Evolutionary conservation across 2,113 vertebrate genomes (phyloP).

Genomic region (Marmota flaviventris): DNA sequence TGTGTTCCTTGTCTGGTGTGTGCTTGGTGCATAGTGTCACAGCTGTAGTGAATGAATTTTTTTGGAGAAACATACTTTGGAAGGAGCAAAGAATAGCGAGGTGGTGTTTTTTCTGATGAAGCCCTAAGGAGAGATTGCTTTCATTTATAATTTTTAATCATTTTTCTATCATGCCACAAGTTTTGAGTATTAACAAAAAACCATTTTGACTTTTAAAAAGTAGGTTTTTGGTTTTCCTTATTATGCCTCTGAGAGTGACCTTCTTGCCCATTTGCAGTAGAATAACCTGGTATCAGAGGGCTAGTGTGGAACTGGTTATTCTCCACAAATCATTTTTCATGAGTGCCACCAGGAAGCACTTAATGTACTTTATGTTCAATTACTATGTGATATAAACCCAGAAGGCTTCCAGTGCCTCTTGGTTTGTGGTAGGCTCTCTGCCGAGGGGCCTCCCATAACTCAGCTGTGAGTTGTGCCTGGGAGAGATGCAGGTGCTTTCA

Average conservation of each 20-base stretch:
- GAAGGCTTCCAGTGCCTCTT: neutral
- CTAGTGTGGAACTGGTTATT: neutral
- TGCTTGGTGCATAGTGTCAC: accelerated
- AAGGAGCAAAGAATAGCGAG: neutral
- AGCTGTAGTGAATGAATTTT: neutral
- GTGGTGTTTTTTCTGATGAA: too few relatives aligned
- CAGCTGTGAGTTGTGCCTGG: neutral
- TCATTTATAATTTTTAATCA: neutral
- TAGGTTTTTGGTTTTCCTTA: neutral
- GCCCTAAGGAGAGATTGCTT: too few relatives aligned
- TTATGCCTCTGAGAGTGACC: too few relatives aligned
- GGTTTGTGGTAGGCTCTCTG: neutral
- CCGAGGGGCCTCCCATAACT: neutral
- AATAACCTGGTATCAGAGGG: neutral
- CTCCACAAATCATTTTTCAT: neutral
- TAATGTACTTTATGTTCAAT: neutral
- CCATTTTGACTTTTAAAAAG: neutral
- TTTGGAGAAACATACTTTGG: neutral
- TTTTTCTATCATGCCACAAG: neutral
- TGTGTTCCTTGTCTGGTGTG: neutral
- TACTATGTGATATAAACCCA: neutral
- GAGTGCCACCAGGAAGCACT: neutral
- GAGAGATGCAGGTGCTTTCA: neutral
- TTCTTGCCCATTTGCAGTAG: neutral
- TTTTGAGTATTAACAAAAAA: neutral